phyloP scores from a whole-genome alignment of 2,113 vertebrate genomes.

The western clawed frog (Xenopus tropicalis) region UCB_Xtro_10.0 CM004444.2:150655501-150656000 shows the following conservation, averaged over 20 bases:
- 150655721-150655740: not conserved
- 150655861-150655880: conserved; percentile 1
- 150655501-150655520: conserved; percentile 51
- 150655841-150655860: not conserved
- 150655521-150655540: conserved; percentile 31
- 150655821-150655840: not conserved
- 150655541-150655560: conserved; percentile 4
- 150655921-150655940: not conserved
- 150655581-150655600: conserved; percentile 35
- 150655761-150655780: not conserved
- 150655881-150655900: not conserved
- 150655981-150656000: too few relatives aligned
- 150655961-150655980: not conserved
- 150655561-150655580: conserved; percentile 47
- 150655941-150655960: not conserved
- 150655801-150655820: conserved; percentile 29
- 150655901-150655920: not conserved
- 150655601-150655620: conserved; percentile 35
- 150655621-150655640: too few relatives aligned
- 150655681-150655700: not conserved
- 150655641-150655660: too few relatives aligned
- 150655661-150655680: too few relatives aligned
- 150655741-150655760: not conserved
- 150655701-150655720: not conserved
- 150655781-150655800: conserved; percentile 44